Conservation (phyloP, 2,888 invertebrate species). For the Zygothrica quintamaculata region DNA sequence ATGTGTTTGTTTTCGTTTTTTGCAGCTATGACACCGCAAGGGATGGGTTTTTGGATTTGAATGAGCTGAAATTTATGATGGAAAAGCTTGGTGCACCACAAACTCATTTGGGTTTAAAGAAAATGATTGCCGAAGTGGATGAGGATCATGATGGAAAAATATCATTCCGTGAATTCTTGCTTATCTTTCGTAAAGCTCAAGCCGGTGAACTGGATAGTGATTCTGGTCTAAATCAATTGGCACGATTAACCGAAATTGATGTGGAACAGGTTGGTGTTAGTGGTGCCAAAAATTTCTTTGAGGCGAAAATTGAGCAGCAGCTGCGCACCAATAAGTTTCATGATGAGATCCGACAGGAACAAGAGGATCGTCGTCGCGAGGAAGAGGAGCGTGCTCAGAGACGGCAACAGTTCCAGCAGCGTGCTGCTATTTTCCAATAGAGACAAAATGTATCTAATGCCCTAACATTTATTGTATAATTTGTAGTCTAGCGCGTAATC, state of each 20-base stretch:
- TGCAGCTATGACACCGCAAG: conserved; percentile 94
- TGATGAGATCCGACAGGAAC: conserved; percentile 95
- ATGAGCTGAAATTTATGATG: conserved; percentile 98
- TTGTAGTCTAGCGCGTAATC: conserved; percentile 69
- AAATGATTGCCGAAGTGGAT: conserved; percentile 96
- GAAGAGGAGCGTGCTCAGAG: conserved; percentile 93
- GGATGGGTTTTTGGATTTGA: conserved; percentile 95
- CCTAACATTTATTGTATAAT: conserved; percentile 8
- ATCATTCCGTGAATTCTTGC: conserved; percentile 94
- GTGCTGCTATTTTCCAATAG: conserved; percentile 92
- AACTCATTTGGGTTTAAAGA: conserved; percentile 96
- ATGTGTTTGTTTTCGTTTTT: conserved; percentile 53
- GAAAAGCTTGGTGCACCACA: conserved; percentile 97
- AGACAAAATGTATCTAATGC: no score
- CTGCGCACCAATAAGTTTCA: conserved; percentile 94
- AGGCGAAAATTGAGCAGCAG: conserved; percentile 96
- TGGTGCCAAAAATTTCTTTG: conserved; percentile 97
- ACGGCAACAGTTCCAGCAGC: conserved; percentile 94
- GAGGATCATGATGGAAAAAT: conserved; percentile 94
- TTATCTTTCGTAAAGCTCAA: conserved; percentile 93
- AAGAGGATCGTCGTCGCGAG: conserved; percentile 93
- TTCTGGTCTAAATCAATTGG: conserved; percentile 94
- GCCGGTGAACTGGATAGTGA: conserved; percentile 95
- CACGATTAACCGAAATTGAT: conserved; percentile 94
- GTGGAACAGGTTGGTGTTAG: conserved; percentile 97